Evolutionary conservation across 2,113 vertebrate genomes (phyloP).

Genomic region (Aptenodytes patagonicus): DNA sequence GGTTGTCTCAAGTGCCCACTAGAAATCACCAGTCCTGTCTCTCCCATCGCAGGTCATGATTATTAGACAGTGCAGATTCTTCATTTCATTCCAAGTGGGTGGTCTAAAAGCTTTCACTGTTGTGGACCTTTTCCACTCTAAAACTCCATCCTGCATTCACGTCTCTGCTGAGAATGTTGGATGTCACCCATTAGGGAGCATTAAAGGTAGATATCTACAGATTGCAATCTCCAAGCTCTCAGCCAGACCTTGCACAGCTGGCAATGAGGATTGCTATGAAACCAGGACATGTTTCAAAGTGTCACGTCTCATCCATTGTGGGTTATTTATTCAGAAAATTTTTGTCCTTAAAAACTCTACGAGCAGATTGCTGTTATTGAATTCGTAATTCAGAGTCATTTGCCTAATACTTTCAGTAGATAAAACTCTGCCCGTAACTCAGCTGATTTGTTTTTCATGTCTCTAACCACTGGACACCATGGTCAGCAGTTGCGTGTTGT

Average conservation of each 20-base stretch:
- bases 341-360: not conserved
- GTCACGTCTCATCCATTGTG: not conserved
- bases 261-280: not conserved
- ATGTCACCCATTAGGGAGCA: not conserved
- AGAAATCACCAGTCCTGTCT: not conserved
- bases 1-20: not conserved
- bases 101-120: not conserved
- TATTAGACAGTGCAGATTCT: not conserved
- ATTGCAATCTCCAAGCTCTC: not conserved
- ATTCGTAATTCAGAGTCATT: not conserved
- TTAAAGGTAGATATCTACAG: not conserved
- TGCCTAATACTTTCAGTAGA: not conserved
- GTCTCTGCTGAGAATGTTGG: not conserved
- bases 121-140: not conserved
- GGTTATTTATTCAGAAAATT: not conserved
- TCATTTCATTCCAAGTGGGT: not conserved
- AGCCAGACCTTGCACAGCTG: not conserved
- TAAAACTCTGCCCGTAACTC: not conserved
- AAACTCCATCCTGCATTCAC: not conserved
- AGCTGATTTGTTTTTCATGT: not conserved
- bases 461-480: not conserved
- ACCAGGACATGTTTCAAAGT: not conserved
- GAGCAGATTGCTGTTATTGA: not conserved
- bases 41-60: not conserved
- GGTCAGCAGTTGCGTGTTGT: not conserved